Conservation (phyloP, 2,888 invertebrate genomes). For the Chymomyza caudatula region DNA sequence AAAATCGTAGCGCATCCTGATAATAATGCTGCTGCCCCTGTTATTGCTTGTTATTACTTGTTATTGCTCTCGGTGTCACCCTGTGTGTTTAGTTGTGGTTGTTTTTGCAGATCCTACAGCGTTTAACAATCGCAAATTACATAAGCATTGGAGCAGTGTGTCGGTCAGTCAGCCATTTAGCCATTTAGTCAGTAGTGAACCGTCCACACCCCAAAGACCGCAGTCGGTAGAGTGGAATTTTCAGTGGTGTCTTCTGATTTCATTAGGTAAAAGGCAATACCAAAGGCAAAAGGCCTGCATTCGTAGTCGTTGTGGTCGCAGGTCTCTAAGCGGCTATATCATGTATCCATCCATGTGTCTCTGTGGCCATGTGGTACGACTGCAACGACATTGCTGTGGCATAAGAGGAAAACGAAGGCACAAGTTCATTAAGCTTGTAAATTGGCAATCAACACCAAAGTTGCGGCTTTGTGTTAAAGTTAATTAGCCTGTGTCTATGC, state of each 20-base stretch:
- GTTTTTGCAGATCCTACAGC: background rate
- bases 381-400: slow-evolving; percentile 18
- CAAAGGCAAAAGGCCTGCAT: slow-evolving; percentile 14
- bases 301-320: slow-evolving; percentile 1
- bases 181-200: background rate
- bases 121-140: slow-evolving; percentile 20
- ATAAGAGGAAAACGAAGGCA: slow-evolving; percentile 17
- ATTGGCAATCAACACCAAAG: slow-evolving; percentile 61
- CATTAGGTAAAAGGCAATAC: slow-evolving; percentile 16
- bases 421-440: slow-evolving; percentile 59
- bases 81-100: background rate
- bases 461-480: slow-evolving; percentile 51
- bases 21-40: background rate
- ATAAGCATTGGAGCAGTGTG: slow-evolving; percentile 4
- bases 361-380: background rate
- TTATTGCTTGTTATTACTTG: background rate
- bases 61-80: background rate
- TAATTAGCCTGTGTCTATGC: slow-evolving; percentile 56
- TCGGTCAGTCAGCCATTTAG: background rate
- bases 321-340: background rate
- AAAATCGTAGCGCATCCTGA: background rate
- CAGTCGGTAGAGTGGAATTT: background rate
- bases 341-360: no score
- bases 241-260: slow-evolving; percentile 22
- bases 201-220: background rate